A percentile compares a stretch with the other conserved stretches of the same genome.
Evolutionary conservation across 2,113 vertebrate genomes (phyloP).

Genomic region (Sterna hirundo): DNA sequence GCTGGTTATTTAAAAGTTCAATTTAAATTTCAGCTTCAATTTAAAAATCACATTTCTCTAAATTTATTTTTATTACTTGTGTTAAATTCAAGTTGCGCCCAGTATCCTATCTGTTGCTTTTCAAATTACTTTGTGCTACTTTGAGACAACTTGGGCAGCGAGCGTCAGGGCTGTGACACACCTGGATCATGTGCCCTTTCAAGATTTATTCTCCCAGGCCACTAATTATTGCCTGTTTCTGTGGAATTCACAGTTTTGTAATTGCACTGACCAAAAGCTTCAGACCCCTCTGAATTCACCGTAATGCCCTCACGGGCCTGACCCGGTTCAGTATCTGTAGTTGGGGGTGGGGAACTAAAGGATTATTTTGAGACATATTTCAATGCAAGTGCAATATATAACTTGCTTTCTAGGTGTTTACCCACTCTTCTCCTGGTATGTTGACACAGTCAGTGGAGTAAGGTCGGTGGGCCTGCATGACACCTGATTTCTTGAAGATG

Average conservation of each 20-base stretch:
- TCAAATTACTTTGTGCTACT: background rate
- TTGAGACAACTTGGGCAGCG: background rate
- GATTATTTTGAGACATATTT: background rate
- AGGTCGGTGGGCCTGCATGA: background rate
- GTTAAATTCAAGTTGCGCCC: background rate
- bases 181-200: background rate
- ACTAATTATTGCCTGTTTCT: accelerated
- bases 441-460: background rate
- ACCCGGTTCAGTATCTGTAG: background rate
- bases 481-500: background rate
- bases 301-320: accelerated
- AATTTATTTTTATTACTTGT: background rate
- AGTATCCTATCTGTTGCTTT: background rate
- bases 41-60: background rate
- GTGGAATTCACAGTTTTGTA: background rate
- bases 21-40: background rate
- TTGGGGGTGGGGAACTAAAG: background rate
- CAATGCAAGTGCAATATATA: background rate
- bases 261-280: background rate
- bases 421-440: background rate
- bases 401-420: background rate
- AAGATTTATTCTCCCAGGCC: background rate
- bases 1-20: background rate
- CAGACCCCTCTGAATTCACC: background rate
- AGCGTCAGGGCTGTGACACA: background rate